phyloP scores from a whole-genome alignment of 37 sponge, comb jelly and placozoan species.

The Aphrocallistes beatrix region DNA sequence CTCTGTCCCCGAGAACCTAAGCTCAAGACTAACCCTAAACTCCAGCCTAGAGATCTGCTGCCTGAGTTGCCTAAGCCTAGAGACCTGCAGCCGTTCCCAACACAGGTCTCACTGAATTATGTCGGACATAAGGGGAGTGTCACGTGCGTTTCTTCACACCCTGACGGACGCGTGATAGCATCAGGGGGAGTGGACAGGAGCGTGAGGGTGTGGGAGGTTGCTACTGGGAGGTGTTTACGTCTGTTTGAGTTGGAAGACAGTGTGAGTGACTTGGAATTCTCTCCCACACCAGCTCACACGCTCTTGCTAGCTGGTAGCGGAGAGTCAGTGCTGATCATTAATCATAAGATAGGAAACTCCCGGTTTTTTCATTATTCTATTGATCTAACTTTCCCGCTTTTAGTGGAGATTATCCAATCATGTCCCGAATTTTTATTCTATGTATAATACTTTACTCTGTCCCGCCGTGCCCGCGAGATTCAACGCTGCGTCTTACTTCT shows the following conservation, averaged over 20 bases:
- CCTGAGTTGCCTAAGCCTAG: conserved; percentile 87
- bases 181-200: conserved; percentile 74
- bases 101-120: conserved; percentile 34
- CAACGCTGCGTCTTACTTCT: no score
- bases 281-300: conserved; percentile 33
- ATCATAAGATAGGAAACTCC: background rate
- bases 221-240: conserved; percentile 65
- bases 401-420: no score
- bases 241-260: conserved; percentile 26
- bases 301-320: conserved; percentile 53
- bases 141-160: conserved; percentile 50
- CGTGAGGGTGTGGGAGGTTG: conserved; percentile 81
- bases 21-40: conserved; percentile 42
- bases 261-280: conserved; percentile 47
- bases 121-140: conserved; percentile 68
- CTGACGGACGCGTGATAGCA: conserved; percentile 67
- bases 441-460: no score
- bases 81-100: conserved; percentile 92
- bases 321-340: background rate
- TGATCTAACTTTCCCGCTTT: no score
- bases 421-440: no score
- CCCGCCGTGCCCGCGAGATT: no score
- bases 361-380: background rate
- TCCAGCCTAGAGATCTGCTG: conserved; percentile 68
- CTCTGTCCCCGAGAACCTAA: conserved; percentile 82